Evolutionary conservation across 1,140 invertebrate genomes (phyloP), one percentile per base, ranked within the genome.

Genomic region (Charaxes varanes): DNA sequence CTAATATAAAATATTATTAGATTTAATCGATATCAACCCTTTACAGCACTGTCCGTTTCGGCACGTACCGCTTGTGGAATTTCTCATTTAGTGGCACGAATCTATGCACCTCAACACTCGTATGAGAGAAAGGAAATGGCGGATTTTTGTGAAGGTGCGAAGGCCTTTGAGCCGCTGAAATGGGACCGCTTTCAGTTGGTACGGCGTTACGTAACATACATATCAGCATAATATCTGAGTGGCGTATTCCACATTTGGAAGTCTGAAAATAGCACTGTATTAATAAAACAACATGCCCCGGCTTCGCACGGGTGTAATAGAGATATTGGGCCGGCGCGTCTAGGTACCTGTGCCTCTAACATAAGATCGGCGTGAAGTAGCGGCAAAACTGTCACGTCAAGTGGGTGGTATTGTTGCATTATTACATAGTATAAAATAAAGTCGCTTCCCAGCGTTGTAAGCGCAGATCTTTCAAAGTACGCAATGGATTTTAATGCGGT

Each of bases 11-110:
- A 21, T 13, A 13, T 7, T 8, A 12, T n/a, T 7, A 22, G 22
- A 8, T 11, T 6, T 33, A n/a, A 35, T 35, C 41, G 32, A 36
- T 17, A 21, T 26, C 12, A 35, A 13, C 19, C 36, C 8, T 21
- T 10, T 8, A 52, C 57, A 53, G 30, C 62, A 30, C 59, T 62
- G 62, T n/a, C n/a, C n/a, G 26, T 31, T 46, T 43, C 16, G 16
- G 40, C 53, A 60, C 58, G 56, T 61, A 41, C 41, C 30, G 23
- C 41, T 50, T 36, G 32, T 58, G 53, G 62, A 63, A 71, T 71
- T 71, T 71, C 59, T 71, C 63, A 71, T 71, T 71, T 71, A 62
- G 48, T 27, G 44, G 43, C 35, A 52, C 56, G 42, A 53, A 56
- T 56, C 57, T 63, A 60, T 66, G 62, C 62, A 61, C 58, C 53